Evolutionary conservation across 2,797 vertebrate species (phyloP).

Genomic region (Phoebastria nigripes): DNA sequence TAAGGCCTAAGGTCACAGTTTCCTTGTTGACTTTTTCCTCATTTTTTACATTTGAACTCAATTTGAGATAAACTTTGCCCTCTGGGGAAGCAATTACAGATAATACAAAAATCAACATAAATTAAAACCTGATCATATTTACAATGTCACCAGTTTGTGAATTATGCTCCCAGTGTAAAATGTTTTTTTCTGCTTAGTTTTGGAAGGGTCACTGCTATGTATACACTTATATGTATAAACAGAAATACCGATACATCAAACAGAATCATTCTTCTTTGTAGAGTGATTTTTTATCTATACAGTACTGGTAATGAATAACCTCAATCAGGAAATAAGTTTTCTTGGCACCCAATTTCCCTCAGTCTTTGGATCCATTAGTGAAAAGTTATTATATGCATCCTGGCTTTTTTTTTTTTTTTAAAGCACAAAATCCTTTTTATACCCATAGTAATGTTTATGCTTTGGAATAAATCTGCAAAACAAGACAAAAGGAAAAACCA

Average conservation of each 20-base stretch:
- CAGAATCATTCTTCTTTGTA: not conserved
- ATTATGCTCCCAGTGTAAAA: not conserved
- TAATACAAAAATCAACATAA: conserved; percentile 41
- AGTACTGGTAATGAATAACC: not conserved
- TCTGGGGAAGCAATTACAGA: conserved; percentile 43
- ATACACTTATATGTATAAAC: not conserved
- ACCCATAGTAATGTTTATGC: not conserved
- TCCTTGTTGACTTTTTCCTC: conserved; percentile 52
- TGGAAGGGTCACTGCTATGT: not conserved
- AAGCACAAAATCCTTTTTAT: not conserved
- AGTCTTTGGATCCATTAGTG: conserved; percentile 8
- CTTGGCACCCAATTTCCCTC: conserved; percentile 5
- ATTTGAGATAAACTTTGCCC: conserved; percentile 60
- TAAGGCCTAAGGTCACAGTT: not conserved
- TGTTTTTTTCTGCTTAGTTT: not conserved
- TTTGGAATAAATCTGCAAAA: not conserved
- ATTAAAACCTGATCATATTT: conserved; percentile 39
- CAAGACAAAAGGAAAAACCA: not conserved
- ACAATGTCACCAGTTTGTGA: not conserved
- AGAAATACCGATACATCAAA: not conserved
- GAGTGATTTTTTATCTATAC: not conserved
- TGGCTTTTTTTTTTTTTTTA: not conserved
- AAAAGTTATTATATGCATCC: not conserved
- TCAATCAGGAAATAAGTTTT: conserved; percentile 25
- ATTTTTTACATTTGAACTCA: conserved; percentile 36